phyloP scores from a whole-genome alignment of 2,888 invertebrate species.

The Xestobium rufovillosum region DNA sequence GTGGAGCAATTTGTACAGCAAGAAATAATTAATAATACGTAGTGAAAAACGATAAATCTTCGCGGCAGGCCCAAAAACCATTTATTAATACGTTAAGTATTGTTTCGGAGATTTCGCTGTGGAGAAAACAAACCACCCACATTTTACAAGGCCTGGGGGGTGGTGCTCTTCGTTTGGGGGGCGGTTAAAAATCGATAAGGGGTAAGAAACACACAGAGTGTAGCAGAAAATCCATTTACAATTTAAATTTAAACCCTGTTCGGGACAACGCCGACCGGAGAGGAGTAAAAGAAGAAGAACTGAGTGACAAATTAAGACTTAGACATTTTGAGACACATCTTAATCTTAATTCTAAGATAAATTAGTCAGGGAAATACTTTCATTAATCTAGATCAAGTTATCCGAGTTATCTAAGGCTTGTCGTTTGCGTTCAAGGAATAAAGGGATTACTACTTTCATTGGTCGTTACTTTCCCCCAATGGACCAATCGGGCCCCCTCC shows the following conservation, averaged over 20 bases:
- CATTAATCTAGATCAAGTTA: constrained; percentile 45
- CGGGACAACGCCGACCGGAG: constrained; percentile 15
- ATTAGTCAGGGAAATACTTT: constrained; percentile 44
- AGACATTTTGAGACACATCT: constrained; percentile 42
- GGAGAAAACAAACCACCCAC: too few relatives aligned
- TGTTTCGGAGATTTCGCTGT: constrained; percentile 3
- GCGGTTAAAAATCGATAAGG: neutral
- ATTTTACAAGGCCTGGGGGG: too few relatives aligned
- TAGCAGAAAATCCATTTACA: constrained; percentile 36
- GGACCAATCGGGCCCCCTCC: too few relatives aligned
- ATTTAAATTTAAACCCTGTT: constrained; percentile 32
- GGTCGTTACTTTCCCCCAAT: too few relatives aligned
- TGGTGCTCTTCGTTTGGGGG: too few relatives aligned
- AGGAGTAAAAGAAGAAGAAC: constrained; percentile 14
- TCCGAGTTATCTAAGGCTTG: constrained; percentile 35
- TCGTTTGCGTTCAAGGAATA: constrained; percentile 32
- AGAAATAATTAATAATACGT: too few relatives aligned
- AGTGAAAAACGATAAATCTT: constrained; percentile 1
- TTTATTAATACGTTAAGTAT: constrained; percentile 2
- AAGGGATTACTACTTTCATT: too few relatives aligned
- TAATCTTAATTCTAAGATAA: constrained; percentile 46
- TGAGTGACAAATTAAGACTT: constrained; percentile 43
- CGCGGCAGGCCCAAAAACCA: neutral
- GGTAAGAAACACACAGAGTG: neutral
- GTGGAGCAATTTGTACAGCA: too few relatives aligned